Base-by-base conservation (phyloP, 1,140 invertebrate genomes). In the Monochamus saltuarius region DNA sequence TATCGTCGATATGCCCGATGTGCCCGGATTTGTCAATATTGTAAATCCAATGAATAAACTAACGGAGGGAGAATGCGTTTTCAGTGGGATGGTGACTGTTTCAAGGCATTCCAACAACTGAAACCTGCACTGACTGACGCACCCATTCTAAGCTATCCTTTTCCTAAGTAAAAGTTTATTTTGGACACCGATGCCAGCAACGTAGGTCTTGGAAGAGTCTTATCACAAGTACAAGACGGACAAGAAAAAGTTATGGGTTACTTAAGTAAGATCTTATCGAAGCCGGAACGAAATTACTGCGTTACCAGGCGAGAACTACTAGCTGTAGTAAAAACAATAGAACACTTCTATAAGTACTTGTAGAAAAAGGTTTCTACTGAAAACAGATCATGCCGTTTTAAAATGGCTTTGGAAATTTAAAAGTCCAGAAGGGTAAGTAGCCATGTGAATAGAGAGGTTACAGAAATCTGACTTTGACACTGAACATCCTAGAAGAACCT, bases 251-350 rank as follows among this genome's bases (percentile, higher is more conserved):
- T 65, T 17, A 55, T 68, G 13, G 64, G 2, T 45, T 83, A 11
- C 59, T 74, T 22, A 46, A 67, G 59, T 59, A 71, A 34, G 69
- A 71, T 60, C 58, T 35, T 49, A 39, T 65, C 1, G 78, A 79
- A 67, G 76, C 77, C 9, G 69, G 65, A 72, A 54, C 60, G 55
- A 52, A 72, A 66, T 35, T 72, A 70, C 42, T 70, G 62, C 36
- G 64, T 69, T 4, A 70, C 68, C 1, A 40, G 59, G 50, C 51
- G 54, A 37, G 67, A 70, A 50, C 59, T 74, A 4, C 38, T 73
- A 46, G 64, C 67, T 7, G 59, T 66, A 14, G 49, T 72, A 10
- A 64, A 67, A 50, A 56, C 60, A 11, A 52, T 68, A 7, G 59
- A 62, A 39, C 60, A 71, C 56, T 70, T 69, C 43, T 47, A 56